Evolutionary conservation across 2,888 invertebrate genomes (phyloP).

Genomic region (Dasypolia templi): DNA sequence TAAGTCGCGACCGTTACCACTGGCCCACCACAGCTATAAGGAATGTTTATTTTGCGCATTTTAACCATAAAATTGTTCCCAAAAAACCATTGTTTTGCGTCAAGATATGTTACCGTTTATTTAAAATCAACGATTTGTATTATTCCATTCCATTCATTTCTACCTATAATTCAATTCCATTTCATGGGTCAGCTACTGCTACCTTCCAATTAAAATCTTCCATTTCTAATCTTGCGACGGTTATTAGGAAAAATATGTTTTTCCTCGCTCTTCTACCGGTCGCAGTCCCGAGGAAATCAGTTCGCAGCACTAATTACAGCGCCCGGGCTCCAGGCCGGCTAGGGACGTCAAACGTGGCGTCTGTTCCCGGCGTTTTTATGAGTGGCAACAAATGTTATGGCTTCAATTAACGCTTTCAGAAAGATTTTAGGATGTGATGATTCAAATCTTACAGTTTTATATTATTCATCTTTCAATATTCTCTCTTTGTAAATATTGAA

Average conservation of each 20-base stretch:
- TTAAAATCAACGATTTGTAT: not conserved
- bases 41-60: not conserved
- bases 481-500: slow-evolving; percentile 20
- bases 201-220: slow-evolving; percentile 13
- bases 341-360: slow-evolving; percentile 32
- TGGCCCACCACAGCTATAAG: too few species aligned
- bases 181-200: too few species aligned
- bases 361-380: slow-evolving; percentile 35
- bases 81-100: not conserved
- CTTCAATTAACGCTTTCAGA: slow-evolving; percentile 28
- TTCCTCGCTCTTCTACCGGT: slow-evolving; percentile 16
- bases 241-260: slow-evolving; percentile 8
- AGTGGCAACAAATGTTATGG: slow-evolving; percentile 14
- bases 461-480: not conserved
- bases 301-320: slow-evolving; percentile 52
- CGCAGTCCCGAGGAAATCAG: slow-evolving; percentile 50
- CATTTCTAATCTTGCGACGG: not conserved
- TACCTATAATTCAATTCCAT: not conserved
- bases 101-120: not conserved
- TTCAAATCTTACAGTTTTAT: too few species aligned
- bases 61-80: not conserved
- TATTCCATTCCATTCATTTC: not conserved
- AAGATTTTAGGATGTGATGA: slow-evolving; percentile 16
- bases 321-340: slow-evolving; percentile 4
- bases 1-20: too few species aligned